Percentiles rank a stretch among this genome's conserved stretches.
Conservation (phyloP, 2,113 vertebrate genomes). For the Calyptommatus sinebrachiatus region DNA sequence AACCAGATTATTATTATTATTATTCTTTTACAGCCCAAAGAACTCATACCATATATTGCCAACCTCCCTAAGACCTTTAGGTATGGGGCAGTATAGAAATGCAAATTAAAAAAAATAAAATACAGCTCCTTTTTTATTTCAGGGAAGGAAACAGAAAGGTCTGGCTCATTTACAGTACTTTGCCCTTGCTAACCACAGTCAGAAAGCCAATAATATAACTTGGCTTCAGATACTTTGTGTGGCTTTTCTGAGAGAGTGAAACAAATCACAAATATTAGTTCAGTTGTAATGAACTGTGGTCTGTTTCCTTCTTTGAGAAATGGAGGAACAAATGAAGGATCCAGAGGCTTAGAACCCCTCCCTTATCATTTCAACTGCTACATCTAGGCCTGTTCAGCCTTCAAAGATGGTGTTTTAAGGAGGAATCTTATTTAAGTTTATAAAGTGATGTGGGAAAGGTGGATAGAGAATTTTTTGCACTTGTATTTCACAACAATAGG, state of each 20-base stretch:
- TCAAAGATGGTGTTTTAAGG: too few relatives aligned
- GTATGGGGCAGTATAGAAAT: too few relatives aligned
- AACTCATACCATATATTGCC: background rate
- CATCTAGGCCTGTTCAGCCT: too few relatives aligned
- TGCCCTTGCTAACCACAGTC: background rate
- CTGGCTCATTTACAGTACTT: background rate
- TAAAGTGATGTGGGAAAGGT: too few relatives aligned
- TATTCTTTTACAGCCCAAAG: background rate
- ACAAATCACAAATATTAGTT: background rate
- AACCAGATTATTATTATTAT: too few relatives aligned
- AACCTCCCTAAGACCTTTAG: too few relatives aligned
- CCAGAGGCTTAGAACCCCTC: too few relatives aligned
- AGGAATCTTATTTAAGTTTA: too few relatives aligned
- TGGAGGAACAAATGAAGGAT: background rate
- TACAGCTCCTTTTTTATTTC: background rate
- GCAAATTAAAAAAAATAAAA: too few relatives aligned
- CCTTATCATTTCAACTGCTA: too few relatives aligned
- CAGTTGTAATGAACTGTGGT: background rate
- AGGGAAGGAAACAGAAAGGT: background rate
- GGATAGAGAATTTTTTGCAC: too few relatives aligned
- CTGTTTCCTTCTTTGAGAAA: background rate
- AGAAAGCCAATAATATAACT: background rate
- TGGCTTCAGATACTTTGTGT: background rate
- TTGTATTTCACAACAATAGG: too few relatives aligned
- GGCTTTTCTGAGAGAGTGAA: background rate